Percentiles rank a stretch among this genome's conserved stretches.
Evolutionary conservation across 2,888 invertebrate genomes (phyloP).

Genomic region (Dicyrtoma fusca): DNA sequence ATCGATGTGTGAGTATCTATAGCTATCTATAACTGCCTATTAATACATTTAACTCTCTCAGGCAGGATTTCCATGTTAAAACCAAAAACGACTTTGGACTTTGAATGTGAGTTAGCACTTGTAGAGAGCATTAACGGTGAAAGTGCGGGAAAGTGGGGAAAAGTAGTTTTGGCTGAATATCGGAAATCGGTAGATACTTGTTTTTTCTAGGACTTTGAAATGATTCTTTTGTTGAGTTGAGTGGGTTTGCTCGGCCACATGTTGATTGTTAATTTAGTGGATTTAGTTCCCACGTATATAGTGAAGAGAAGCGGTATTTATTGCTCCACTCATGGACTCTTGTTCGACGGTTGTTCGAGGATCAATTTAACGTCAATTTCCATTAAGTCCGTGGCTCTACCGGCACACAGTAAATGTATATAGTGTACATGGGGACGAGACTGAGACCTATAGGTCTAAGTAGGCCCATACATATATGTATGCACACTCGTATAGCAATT

Average conservation of each 20-base stretch:
- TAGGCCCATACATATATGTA: no score
- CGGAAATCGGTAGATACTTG: no score
- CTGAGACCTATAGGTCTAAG: no score
- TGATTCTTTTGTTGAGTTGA: no score
- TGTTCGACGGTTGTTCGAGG: not conserved
- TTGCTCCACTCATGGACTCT: not conserved
- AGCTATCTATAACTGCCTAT: not conserved
- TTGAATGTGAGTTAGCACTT: not conserved
- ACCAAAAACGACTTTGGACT: not conserved
- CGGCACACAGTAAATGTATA: no score
- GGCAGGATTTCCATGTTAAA: not conserved
- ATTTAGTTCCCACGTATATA: slow-evolving; percentile 19
- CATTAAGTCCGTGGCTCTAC: slow-evolving; percentile 22
- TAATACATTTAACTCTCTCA: not conserved
- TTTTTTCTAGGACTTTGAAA: no score
- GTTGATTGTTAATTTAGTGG: slow-evolving; percentile 30
- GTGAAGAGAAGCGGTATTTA: not conserved
- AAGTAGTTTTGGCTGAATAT: not conserved
- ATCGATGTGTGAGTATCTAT: no score
- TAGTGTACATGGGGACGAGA: no score
- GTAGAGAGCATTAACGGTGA: not conserved
- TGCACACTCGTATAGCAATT: no score
- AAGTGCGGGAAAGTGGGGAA: not conserved
- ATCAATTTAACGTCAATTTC: slow-evolving; percentile 26
- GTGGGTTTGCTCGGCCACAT: slow-evolving; percentile 16